These are phyloP conservation scores for Gephyroberyx darwinii DNA, from an alignment of 2,797 vertebrate species.

Conservation along the genomic window DNA sequence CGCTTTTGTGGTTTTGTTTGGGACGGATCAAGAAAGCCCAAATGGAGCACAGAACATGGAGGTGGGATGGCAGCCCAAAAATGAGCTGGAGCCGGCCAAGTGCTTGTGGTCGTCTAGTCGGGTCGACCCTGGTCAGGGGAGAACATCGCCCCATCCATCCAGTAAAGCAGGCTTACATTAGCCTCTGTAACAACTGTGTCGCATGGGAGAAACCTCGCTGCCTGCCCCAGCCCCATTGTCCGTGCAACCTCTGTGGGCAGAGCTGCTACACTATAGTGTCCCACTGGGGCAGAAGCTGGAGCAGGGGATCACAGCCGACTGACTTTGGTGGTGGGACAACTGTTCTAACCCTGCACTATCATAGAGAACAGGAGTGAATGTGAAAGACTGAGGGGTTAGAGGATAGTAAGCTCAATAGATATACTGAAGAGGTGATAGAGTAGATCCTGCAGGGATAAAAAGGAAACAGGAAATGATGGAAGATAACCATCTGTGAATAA, in stretches of 20 bases:
- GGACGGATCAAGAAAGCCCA: slow-evolving; percentile 76
- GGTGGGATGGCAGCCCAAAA: slow-evolving; percentile 68
- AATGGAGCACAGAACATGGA: slow-evolving; percentile 76
- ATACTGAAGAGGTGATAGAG: slow-evolving; percentile 42
- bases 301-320: slow-evolving; percentile 54
- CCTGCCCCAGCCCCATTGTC: slow-evolving; percentile 42
- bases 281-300: slow-evolving; percentile 46
- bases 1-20: slow-evolving; percentile 78
- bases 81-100: slow-evolving; percentile 72
- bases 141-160: slow-evolving; percentile 62
- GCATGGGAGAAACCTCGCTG: slow-evolving; percentile 50
- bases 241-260: slow-evolving; percentile 39
- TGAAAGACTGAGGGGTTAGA: slow-evolving; percentile 30
- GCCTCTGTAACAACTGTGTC: slow-evolving; percentile 54
- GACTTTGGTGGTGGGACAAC: slow-evolving; percentile 48
- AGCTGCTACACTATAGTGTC: slow-evolving; percentile 28
- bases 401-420: slow-evolving; percentile 25
- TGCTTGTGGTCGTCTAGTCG: slow-evolving; percentile 78
- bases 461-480: slow-evolving; percentile 30
- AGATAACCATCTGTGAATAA: slow-evolving; percentile 5
- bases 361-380: slow-evolving; percentile 44
- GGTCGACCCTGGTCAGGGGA: slow-evolving; percentile 70
- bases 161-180: slow-evolving; percentile 46
- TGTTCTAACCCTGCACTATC: slow-evolving; percentile 47
- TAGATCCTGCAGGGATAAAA: slow-evolving; percentile 36